A percentile compares a stretch with the other conserved stretches of the same genome.
These are phyloP conservation scores for Tetranychus piercei DNA, from an alignment of 2,888 invertebrate species.

Conservation along the genomic window DNA sequence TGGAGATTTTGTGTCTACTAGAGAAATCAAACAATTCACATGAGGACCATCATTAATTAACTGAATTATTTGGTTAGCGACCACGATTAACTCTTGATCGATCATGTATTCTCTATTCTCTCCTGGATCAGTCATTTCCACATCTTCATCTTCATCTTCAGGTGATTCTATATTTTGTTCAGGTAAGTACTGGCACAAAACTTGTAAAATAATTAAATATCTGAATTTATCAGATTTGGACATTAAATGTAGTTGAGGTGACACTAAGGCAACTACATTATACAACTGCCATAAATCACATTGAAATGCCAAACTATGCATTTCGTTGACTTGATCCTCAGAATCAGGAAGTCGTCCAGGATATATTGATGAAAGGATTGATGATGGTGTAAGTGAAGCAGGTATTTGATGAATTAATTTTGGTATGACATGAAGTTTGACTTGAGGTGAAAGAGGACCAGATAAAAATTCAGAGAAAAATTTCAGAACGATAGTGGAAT, in stretches of 20 bases:
- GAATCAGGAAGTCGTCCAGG: not conserved
- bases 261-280: constrained; percentile 12
- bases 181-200: constrained; percentile 10
- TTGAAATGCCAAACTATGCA: not conserved
- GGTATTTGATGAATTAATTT: constrained; percentile 5
- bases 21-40: constrained; percentile 22
- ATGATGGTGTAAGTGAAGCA: constrained; percentile 3
- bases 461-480: constrained; percentile 16
- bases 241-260: constrained; percentile 10
- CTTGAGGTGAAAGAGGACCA: constrained; percentile 18
- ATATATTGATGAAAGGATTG: not conserved
- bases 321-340: not conserved
- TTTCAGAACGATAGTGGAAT: constrained; percentile 2
- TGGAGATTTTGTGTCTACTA: constrained; percentile 23
- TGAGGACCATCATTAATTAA: constrained; percentile 20
- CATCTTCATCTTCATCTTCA: constrained; percentile 18
- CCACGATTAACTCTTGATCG: not conserved
- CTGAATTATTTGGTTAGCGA: constrained; percentile 5
- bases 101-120: not conserved
- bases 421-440: constrained; percentile 14
- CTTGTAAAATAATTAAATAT: constrained; percentile 15
- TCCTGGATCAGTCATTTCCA: constrained; percentile 10
- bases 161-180: constrained; percentile 12
- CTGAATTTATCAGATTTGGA: not conserved
- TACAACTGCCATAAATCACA: constrained; percentile 17